These are phyloP conservation scores for Polydrusus tereticollis DNA, from an alignment of 2,888 invertebrate species.

Conservation along the genomic window DNA sequence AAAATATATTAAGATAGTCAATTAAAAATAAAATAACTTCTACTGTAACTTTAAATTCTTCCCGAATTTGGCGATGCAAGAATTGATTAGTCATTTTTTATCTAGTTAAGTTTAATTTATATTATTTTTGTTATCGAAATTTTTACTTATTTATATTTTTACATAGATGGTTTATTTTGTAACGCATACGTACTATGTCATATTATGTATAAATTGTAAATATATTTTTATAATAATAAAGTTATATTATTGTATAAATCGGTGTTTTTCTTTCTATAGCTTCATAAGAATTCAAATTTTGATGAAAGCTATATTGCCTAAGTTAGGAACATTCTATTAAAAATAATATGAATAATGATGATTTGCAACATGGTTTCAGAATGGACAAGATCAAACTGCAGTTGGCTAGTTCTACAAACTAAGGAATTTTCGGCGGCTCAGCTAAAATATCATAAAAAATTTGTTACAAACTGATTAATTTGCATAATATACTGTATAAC, in stretches of 20 bases:
- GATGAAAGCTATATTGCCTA: too few species aligned
- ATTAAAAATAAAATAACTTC: too few species aligned
- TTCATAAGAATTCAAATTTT: not conserved
- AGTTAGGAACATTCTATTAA: too few species aligned
- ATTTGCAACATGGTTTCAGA: too few species aligned
- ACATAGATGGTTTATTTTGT: constrained; percentile 57
- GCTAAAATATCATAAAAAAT: too few species aligned
- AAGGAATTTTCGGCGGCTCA: too few species aligned
- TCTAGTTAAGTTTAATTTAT: constrained; percentile 60
- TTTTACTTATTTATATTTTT: constrained; percentile 58
- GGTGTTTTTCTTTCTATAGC: constrained; percentile 34
- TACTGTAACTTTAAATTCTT: not conserved
- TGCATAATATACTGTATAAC: too few species aligned
- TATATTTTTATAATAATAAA: constrained; percentile 53
- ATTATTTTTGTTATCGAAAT: constrained; percentile 59
- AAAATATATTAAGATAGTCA: too few species aligned
- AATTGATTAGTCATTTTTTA: constrained; percentile 44
- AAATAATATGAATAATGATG: too few species aligned
- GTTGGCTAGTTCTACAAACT: too few species aligned
- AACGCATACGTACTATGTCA: constrained; percentile 56
- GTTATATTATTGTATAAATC: constrained; percentile 31
- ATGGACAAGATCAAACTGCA: too few species aligned
- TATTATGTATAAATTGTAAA: constrained; percentile 61
- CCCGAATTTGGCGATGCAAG: constrained; percentile 22
- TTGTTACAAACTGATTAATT: too few species aligned